A percentile compares a stretch with the other conserved stretches of the same genome.
These are phyloP conservation scores for Hemicrepidius hirtus DNA, from an alignment of 2,888 invertebrate species.

Conservation along the genomic window DNA sequence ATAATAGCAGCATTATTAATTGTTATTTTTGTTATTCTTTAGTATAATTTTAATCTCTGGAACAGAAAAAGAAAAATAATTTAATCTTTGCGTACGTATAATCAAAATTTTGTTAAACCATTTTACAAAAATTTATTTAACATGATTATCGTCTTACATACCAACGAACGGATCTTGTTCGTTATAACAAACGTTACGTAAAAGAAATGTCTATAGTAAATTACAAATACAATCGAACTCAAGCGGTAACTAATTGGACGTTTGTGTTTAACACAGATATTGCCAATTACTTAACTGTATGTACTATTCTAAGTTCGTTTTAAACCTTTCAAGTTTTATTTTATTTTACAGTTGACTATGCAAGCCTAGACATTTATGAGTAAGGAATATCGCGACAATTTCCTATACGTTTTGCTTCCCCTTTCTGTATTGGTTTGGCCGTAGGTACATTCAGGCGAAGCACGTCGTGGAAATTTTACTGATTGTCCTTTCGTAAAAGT, in stretches of 20 bases:
- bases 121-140: no score
- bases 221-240: not conserved
- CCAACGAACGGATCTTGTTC: not conserved
- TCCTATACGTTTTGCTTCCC: not conserved
- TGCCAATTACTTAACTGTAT: no score
- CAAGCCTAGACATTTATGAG: not conserved
- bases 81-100: no score
- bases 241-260: not conserved
- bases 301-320: no score
- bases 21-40: no score
- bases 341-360: not conserved
- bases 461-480: not conserved
- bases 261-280: no score
- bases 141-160: not conserved
- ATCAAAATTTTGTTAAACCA: no score
- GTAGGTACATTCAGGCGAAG: not conserved
- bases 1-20: no score
- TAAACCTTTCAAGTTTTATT: not conserved
- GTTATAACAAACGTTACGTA: not conserved
- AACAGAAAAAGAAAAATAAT: no score
- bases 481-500: not conserved
- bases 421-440: not conserved
- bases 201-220: not conserved
- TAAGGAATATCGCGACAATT: not conserved
- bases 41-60: no score